Base-by-base conservation (phyloP, 2,797 vertebrate genomes). In the Onychomys arenicola region DNA sequence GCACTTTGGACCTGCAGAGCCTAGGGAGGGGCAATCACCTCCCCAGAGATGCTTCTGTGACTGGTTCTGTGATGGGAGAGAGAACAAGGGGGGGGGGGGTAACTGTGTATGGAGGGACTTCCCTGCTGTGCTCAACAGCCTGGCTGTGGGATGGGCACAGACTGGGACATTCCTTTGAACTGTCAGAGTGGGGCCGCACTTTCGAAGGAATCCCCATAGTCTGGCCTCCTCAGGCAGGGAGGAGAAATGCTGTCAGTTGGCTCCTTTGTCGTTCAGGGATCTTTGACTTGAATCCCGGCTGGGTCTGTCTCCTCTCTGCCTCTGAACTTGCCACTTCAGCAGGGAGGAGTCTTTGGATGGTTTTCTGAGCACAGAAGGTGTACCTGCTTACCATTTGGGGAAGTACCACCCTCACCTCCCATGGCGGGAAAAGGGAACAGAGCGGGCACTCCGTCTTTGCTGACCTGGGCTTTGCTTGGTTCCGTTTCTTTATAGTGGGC, bases 151-250 rank as follows among this genome's bases (percentile, higher is more conserved):
- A 32, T 5, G 27, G 83, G 34, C 77, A n/a, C 61, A 14, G 89
- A 5, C 5, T 6, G 11, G 40, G 75, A 6, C 2, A 0, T 11
- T 49, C 69, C 78, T 96, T 80, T 90, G 91, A 93, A n/a, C 25
- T 3, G 0, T 17, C 67, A 34, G 69, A 1, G 63, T 1, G 25
- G 73, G 21, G 46, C 75, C 52, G 27, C 29, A 14, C 87, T 86
- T 69, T 32, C 40, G 87, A 93, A 77, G 9, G 0, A 13, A 8
- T 1, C 69, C 61, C 1, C 0, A 34, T 40, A 40, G 67, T 27
- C 91, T 3, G 19, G 89, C 7, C 40, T 55, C 0, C 0, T 10
- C 2, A 0, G 46, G 55, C 27, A 2, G 0, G 59, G 16, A 19
- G 25, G 73, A 55, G 91, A 14, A 37, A 43, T 83, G 43, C 78